Conservation (phyloP, 2,797 vertebrate species). For the Silurus aristotelis region DNA sequence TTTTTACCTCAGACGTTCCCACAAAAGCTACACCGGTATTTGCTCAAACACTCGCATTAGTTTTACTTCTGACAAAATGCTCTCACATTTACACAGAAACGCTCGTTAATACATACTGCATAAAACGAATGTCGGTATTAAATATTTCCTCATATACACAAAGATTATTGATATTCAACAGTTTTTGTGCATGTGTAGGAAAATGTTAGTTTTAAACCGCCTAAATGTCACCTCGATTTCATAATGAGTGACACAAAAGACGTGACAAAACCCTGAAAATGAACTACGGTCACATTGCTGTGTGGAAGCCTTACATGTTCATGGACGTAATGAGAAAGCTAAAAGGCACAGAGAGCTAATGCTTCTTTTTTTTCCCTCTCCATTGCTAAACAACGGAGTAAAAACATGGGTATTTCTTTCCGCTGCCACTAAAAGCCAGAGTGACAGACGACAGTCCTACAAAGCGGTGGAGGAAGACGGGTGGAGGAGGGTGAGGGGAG, state of each 20-base stretch:
- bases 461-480: constrained; percentile 23
- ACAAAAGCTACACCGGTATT: background rate
- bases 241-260: background rate
- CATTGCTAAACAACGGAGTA: background rate
- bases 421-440: constrained; percentile 34
- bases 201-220: background rate
- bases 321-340: constrained; percentile 51
- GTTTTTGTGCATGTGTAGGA: background rate
- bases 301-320: constrained; percentile 13
- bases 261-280: background rate
- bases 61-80: background rate
- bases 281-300: background rate
- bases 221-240: background rate
- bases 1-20: no score
- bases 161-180: background rate
- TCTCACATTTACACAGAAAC: background rate
- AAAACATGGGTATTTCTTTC: constrained; percentile 14
- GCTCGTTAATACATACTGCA: no score
- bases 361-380: background rate
- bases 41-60: background rate
- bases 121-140: no score
- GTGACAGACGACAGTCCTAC: constrained; percentile 45
- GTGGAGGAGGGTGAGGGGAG: constrained; percentile 4
- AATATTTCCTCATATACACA: background rate
- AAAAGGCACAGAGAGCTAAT: constrained; percentile 74